Evolutionary conservation across 2,113 vertebrate species (phyloP).

Genomic region (Sprattus sprattus): DNA sequence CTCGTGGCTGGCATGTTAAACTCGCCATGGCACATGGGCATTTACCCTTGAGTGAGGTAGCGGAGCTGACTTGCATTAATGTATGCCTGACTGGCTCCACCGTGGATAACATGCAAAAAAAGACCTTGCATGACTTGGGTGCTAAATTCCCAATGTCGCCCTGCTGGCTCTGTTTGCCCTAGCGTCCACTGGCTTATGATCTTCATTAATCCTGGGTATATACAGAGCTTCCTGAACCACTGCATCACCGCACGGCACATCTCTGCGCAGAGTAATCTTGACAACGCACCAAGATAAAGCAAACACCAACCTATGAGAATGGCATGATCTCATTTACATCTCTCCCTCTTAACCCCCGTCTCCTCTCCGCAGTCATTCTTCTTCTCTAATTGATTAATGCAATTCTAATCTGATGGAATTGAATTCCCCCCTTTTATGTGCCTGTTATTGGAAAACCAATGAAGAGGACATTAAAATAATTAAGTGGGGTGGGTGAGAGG

Average conservation of each 20-base stretch:
- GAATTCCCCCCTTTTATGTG: slow-evolving; percentile 10
- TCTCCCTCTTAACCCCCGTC: neutral
- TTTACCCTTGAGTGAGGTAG: slow-evolving; percentile 13
- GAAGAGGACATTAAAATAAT: slow-evolving; percentile 21
- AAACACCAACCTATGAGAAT: slow-evolving; percentile 1
- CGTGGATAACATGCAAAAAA: neutral
- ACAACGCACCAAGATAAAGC: neutral
- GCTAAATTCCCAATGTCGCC: neutral
- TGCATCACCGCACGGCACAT: neutral
- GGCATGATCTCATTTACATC: slow-evolving; percentile 10
- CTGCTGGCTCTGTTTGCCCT: slow-evolving; percentile 8
- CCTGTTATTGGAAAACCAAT: slow-evolving; percentile 18
- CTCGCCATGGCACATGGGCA: slow-evolving; percentile 4
- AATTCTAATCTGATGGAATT: slow-evolving; percentile 19
- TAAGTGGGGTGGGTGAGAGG: slow-evolving; percentile 19
- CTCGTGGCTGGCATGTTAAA: slow-evolving; percentile 10
- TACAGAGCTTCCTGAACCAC: neutral
- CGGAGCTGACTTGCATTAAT: slow-evolving; percentile 16
- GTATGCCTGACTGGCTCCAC: slow-evolving; percentile 3
- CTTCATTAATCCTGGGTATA: neutral
- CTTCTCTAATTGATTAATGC: slow-evolving; percentile 4
- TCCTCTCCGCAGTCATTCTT: slow-evolving; percentile 13
- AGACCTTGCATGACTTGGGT: slow-evolving; percentile 13
- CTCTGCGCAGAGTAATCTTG: neutral
- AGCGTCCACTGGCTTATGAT: neutral